A percentile compares a stretch with the other conserved stretches of the same genome.
Evolutionary conservation across 1,140 invertebrate species (phyloP).

Genomic region (Metopolophium dirhodum): DNA sequence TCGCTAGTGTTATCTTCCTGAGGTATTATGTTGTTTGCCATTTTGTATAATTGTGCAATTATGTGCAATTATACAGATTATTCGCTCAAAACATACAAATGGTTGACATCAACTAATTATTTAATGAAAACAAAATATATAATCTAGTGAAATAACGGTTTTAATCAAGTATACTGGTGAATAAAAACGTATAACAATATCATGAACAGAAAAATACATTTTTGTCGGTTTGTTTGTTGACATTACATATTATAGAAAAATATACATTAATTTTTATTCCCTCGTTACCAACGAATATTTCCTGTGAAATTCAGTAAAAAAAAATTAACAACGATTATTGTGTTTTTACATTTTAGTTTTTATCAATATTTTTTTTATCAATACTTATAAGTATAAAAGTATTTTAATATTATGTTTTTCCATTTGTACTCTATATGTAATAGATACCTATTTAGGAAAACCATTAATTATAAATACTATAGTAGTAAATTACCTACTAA

Average conservation of each 20-base stretch:
- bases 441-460: no score
- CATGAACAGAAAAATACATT: neutral
- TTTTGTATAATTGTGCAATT: neutral
- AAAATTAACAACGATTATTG: neutral
- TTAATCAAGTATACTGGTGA: neutral
- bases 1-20: conserved; percentile 43
- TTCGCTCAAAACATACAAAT: neutral
- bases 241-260: neutral
- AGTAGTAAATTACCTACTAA: no score
- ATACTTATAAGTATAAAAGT: no score
- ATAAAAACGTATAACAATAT: conserved; percentile 5
- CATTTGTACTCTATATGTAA: neutral
- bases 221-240: neutral
- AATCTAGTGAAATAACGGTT: neutral
- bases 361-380: no score
- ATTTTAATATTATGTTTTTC: no score
- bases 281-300: neutral
- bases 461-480: no score
- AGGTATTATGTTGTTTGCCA: conserved; percentile 35
- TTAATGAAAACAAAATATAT: neutral
- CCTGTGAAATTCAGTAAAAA: neutral
- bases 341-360: neutral
- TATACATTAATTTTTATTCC: neutral
- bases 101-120: neutral
- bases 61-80: neutral